Evolutionary conservation across 2,888 invertebrate species (phyloP).

Genomic region (Eupeodes luniger): DNA sequence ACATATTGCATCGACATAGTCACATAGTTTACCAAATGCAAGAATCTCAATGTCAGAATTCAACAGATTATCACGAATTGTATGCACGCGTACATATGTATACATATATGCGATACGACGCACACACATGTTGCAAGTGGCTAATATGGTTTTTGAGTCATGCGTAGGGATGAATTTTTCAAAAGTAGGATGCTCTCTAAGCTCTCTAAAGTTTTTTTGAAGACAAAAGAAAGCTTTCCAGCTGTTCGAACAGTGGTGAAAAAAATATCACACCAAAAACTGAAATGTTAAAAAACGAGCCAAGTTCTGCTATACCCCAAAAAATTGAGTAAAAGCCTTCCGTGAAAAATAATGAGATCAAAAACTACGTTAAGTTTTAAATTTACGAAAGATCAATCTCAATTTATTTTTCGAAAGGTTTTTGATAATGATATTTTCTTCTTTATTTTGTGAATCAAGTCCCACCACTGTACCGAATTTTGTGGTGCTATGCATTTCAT

Average conservation of each 20-base stretch:
- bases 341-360: too few relatives aligned
- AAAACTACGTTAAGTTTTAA: too few relatives aligned
- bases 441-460: too few relatives aligned
- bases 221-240: slow-evolving; percentile 18
- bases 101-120: slow-evolving; percentile 13
- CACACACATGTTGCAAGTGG: slow-evolving; percentile 53
- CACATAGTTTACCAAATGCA: slow-evolving; percentile 31
- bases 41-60: slow-evolving; percentile 62
- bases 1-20: slow-evolving; percentile 17
- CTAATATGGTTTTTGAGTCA: slow-evolving; percentile 33
- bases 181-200: background rate
- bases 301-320: too few relatives aligned
- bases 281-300: too few relatives aligned
- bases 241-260: slow-evolving; percentile 44
- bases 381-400: too few relatives aligned
- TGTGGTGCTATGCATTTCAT: too few relatives aligned
- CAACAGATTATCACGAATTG: slow-evolving; percentile 68
- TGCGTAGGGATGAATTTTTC: slow-evolving; percentile 45
- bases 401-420: too few relatives aligned
- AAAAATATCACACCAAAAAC: background rate
- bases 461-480: too few relatives aligned
- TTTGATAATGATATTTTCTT: too few relatives aligned
- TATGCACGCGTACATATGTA: slow-evolving; percentile 34
- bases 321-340: too few relatives aligned
- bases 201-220: slow-evolving; percentile 34